A percentile compares a stretch with the other conserved stretches of the same genome.
Conservation (phyloP, 2,888 invertebrate species). For the Chrysolina haemoptera region DNA sequence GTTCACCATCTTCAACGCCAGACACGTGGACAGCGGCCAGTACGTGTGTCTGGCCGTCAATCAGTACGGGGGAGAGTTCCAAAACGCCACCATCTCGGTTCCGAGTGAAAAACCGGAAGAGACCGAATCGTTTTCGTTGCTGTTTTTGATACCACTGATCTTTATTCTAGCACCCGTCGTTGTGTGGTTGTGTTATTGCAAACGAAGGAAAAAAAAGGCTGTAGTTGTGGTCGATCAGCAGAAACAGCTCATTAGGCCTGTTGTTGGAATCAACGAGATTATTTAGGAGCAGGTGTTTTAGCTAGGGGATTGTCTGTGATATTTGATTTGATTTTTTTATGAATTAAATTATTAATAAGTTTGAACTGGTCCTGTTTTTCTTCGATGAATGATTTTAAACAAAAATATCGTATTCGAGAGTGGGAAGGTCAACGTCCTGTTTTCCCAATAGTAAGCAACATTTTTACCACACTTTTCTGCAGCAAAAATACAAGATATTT, state of each 20-base stretch:
- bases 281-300: slow-evolving; percentile 36
- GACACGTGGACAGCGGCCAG: slow-evolving; percentile 62
- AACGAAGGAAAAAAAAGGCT: slow-evolving; percentile 56
- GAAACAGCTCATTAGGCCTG: slow-evolving; percentile 51
- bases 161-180: slow-evolving; percentile 62
- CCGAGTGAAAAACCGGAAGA: slow-evolving; percentile 50
- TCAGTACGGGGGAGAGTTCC: slow-evolving; percentile 61
- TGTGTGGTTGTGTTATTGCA: slow-evolving; percentile 65
- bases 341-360: slow-evolving; percentile 26
- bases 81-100: slow-evolving; percentile 60
- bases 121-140: slow-evolving; percentile 57
- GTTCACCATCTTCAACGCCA: slow-evolving; percentile 63
- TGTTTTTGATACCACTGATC: slow-evolving; percentile 64
- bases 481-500: too few relatives aligned
- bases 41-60: slow-evolving; percentile 66
- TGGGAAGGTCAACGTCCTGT: too few relatives aligned
- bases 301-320: slow-evolving; percentile 33
- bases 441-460: too few relatives aligned
- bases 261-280: slow-evolving; percentile 41
- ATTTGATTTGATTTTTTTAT: slow-evolving; percentile 16
- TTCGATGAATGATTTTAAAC: too few relatives aligned
- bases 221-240: slow-evolving; percentile 50
- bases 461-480: too few relatives aligned
- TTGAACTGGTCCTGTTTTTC: background rate
- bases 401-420: too few relatives aligned